Evolutionary conservation across 2,797 vertebrate species (phyloP).

Genomic region (Channallabes apus): DNA sequence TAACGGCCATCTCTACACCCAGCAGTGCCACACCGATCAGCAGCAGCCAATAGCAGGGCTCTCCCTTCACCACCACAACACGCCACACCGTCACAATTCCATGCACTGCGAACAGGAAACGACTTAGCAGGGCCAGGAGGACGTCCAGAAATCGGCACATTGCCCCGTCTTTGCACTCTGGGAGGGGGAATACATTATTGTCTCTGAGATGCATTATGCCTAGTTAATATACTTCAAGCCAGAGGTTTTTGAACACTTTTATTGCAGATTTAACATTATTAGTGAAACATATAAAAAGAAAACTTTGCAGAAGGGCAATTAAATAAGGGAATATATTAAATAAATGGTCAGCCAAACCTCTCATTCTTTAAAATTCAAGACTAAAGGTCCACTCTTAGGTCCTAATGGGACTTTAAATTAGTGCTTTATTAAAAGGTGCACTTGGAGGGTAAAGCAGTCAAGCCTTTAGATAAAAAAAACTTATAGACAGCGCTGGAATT

Average conservation of each 20-base stretch:
- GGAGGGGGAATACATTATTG: slow-evolving; percentile 7
- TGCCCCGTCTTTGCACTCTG: slow-evolving; percentile 7
- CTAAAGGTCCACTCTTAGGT: neutral
- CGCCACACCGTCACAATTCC: slow-evolving; percentile 71
- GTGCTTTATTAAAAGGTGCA: slow-evolving; percentile 13
- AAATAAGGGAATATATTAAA: slow-evolving; percentile 18
- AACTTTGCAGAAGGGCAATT: neutral
- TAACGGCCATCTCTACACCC: slow-evolving; percentile 73
- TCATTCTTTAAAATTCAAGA: neutral
- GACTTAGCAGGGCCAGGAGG: slow-evolving; percentile 72
- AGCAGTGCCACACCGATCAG: slow-evolving; percentile 72
- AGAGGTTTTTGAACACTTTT: slow-evolving; percentile 7
- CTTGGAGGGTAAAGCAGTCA: neutral
- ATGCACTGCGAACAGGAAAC: slow-evolving; percentile 72
- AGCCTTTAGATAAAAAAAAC: neutral
- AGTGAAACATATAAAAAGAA: neutral
- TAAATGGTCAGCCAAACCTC: slow-evolving; percentile 11
- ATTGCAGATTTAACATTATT: slow-evolving; percentile 18
- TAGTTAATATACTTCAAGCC: neutral
- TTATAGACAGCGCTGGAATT: slow-evolving; percentile 3
- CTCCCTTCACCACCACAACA: slow-evolving; percentile 65
- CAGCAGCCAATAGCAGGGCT: slow-evolving; percentile 72
- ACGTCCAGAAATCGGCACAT: slow-evolving; percentile 69
- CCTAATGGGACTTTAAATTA: slow-evolving; percentile 9
- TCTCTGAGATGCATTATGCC: neutral